These are phyloP conservation scores for Trisateles emortualis DNA, from an alignment of 2,888 invertebrate genomes.

Conservation along the genomic window DNA sequence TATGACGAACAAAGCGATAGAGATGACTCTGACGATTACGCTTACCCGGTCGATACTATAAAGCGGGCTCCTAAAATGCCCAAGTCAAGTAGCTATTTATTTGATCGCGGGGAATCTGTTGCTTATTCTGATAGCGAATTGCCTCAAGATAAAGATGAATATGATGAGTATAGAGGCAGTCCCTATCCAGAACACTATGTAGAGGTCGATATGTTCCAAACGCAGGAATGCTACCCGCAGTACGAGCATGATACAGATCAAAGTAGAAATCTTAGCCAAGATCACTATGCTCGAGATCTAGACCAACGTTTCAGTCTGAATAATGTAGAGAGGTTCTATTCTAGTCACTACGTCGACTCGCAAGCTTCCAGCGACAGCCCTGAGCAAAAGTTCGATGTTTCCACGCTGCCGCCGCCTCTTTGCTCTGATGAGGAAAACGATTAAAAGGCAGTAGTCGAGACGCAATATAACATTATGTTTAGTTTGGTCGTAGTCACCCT, in stretches of 20 bases:
- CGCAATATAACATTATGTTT: conserved; percentile 47
- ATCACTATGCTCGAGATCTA: conserved; percentile 73
- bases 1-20: conserved; percentile 80
- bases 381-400: conserved; percentile 92
- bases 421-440: conserved; percentile 91
- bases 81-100: conserved; percentile 76
- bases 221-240: conserved; percentile 81
- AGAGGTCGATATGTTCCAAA: conserved; percentile 79
- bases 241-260: conserved; percentile 70
- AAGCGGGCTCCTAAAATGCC: conserved; percentile 81
- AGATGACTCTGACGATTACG: conserved; percentile 83
- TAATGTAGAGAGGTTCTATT: conserved; percentile 81
- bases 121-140: conserved; percentile 80
- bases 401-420: conserved; percentile 92
- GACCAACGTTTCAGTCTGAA: conserved; percentile 83
- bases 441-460: conserved; percentile 49
- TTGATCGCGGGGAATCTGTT: conserved; percentile 78
- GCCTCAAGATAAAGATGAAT: conserved; percentile 77
- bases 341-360: conserved; percentile 86
- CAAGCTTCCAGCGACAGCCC: conserved; percentile 89
- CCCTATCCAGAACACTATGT: conserved; percentile 83
- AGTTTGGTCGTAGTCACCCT: conserved; percentile 57
- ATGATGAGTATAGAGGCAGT: conserved; percentile 78
- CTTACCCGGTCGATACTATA: conserved; percentile 83
- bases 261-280: conserved; percentile 56